A percentile compares a stretch with the other conserved stretches of the same genome.
These are phyloP conservation scores for Marcusenius ussheri DNA, from an alignment of 2,113 vertebrate species.

Conservation along the genomic window DNA sequence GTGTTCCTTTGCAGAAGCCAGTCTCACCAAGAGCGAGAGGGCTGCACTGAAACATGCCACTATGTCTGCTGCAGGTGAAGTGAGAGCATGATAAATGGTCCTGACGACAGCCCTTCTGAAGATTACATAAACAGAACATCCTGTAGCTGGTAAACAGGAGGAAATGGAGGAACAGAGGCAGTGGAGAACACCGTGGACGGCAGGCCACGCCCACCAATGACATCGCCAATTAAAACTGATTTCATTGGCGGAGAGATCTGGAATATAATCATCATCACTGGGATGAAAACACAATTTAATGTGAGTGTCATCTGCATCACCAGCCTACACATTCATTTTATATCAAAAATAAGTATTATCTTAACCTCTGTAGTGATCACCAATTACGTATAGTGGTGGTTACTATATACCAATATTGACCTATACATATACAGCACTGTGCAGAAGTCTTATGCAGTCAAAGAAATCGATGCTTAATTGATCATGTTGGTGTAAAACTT, in stretches of 20 bases:
- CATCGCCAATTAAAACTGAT: background rate
- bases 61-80: background rate
- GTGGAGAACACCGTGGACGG: background rate
- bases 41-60: background rate
- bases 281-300: background rate
- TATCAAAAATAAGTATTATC: background rate
- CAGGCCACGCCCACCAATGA: background rate
- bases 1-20: background rate
- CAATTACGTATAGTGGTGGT: background rate
- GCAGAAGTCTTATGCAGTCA: background rate
- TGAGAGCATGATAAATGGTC: background rate
- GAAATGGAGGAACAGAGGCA: background rate
- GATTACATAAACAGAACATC: background rate
- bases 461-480: background rate
- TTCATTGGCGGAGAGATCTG: background rate
- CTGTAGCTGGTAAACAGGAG: background rate
- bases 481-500: background rate
- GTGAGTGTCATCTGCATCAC: background rate
- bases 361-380: background rate
- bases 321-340: background rate
- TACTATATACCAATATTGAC: background rate
- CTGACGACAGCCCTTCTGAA: background rate
- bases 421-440: background rate
- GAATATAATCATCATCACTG: background rate
- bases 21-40: background rate